Evolutionary conservation across 2,888 invertebrate species (phyloP).

Genomic region (Rhyacophila evoluta): DNA sequence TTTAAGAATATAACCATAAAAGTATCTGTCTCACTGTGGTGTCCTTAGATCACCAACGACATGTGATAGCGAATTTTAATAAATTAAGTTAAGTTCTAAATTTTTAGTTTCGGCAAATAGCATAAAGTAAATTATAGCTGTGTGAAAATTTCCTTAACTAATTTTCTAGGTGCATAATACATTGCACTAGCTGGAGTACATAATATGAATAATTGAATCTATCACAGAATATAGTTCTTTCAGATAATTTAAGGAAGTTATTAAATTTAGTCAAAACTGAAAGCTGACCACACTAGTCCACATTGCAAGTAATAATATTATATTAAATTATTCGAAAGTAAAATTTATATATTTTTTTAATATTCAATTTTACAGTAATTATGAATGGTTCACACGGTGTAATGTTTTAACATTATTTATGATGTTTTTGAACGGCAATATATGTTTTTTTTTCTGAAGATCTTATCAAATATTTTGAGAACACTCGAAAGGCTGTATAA

Average conservation of each 20-base stretch:
- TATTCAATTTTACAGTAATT: background rate
- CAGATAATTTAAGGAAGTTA: conserved; percentile 1
- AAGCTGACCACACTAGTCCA: conserved; percentile 39
- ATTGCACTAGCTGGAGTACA: background rate
- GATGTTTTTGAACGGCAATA: background rate
- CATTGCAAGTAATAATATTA: conserved; percentile 8
- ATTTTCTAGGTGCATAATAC: background rate
- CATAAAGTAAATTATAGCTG: background rate
- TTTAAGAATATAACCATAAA: conserved; percentile 27
- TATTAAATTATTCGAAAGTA: background rate
- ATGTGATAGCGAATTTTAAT: conserved; percentile 47
- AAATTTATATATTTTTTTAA: conserved; percentile 45
- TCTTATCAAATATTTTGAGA: background rate
- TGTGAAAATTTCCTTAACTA: background rate
- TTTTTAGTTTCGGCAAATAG: conserved; percentile 36
- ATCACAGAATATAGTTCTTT: background rate
- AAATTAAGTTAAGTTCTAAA: conserved; percentile 36
- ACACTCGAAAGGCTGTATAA: no score
- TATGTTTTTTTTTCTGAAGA: background rate
- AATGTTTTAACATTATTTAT: background rate
- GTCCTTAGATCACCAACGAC: conserved; percentile 44
- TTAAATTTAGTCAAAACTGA: conserved; percentile 39
- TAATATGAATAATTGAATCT: background rate
- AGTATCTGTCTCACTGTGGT: conserved; percentile 37
- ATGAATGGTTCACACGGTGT: background rate